Evolutionary conservation across 2,113 vertebrate species (phyloP).

Genomic region (Gnathonemus echidnorhynchus): DNA sequence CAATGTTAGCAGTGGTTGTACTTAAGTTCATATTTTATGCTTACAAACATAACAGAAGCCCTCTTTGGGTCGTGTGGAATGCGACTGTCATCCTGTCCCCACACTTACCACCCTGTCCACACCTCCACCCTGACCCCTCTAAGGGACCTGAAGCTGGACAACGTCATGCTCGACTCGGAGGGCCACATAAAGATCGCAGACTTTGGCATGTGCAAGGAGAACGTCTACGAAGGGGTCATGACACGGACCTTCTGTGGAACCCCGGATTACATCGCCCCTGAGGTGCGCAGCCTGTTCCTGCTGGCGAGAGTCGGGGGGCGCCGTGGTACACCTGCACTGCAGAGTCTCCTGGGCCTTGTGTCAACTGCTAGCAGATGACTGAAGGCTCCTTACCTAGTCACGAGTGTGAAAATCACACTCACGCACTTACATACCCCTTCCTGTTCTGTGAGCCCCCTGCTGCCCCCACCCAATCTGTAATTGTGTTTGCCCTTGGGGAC

Average conservation of each 20-base stretch:
- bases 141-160: slow-evolving; percentile 75
- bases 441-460: background rate
- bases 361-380: background rate
- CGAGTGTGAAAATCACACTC: background rate
- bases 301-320: background rate
- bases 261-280: slow-evolving; percentile 75
- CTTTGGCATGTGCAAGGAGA: slow-evolving; percentile 80
- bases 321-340: background rate
- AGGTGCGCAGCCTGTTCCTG: slow-evolving; percentile 53
- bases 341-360: background rate
- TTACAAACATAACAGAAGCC: too few relatives aligned
- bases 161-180: slow-evolving; percentile 76
- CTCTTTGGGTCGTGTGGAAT: background rate
- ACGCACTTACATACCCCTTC: background rate
- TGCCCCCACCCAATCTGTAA: background rate
- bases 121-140: background rate
- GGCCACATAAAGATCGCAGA: slow-evolving; percentile 79
- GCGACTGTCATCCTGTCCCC: background rate
- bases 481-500: background rate
- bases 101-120: background rate
- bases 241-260: slow-evolving; percentile 78
- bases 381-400: background rate
- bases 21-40: background rate
- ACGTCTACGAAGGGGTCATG: slow-evolving; percentile 65
- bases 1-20: background rate